phyloP scores from a whole-genome alignment of 2,888 invertebrate species.

The Cheilosia vernalis region DNA sequence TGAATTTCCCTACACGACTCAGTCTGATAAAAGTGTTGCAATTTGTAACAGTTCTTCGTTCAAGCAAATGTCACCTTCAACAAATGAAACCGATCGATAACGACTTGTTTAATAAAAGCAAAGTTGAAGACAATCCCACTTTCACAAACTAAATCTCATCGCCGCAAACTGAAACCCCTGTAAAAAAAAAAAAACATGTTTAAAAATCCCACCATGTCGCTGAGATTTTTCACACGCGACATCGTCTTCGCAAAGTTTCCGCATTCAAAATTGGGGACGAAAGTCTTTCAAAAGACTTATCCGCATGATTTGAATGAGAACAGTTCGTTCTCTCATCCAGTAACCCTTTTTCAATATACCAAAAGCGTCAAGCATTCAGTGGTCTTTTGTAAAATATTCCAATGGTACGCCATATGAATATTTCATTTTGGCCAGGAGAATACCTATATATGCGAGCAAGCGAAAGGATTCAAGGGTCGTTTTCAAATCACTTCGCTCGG shows the following conservation, averaged over 20 bases:
- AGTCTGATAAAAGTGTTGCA: too few species aligned
- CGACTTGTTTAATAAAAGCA: too few species aligned
- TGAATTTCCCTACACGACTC: too few species aligned
- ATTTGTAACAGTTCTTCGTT: too few species aligned
- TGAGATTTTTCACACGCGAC: slow-evolving; percentile 54
- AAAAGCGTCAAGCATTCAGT: slow-evolving; percentile 31
- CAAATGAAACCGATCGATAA: too few species aligned
- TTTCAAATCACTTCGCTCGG: slow-evolving; percentile 69
- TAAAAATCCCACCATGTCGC: background rate
- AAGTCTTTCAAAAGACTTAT: slow-evolving; percentile 60
- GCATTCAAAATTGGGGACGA: too few species aligned
- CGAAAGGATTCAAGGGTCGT: slow-evolving; percentile 55
- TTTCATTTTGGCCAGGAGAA: slow-evolving; percentile 57
- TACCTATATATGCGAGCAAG: slow-evolving; percentile 1
- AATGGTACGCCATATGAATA: slow-evolving; percentile 70
- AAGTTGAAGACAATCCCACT: too few species aligned
- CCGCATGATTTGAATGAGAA: slow-evolving; percentile 69
- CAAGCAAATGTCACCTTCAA: too few species aligned
- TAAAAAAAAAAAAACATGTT: background rate
- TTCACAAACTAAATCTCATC: too few species aligned
- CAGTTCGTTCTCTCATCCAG: slow-evolving; percentile 39
- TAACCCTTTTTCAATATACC: slow-evolving; percentile 45
- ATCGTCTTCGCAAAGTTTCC: slow-evolving; percentile 35
- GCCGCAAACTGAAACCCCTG: too few species aligned
- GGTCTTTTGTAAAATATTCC: slow-evolving; percentile 62